Evolutionary conservation across 64 coral and sea anemone species (phyloP).

Genomic region (Montipora efflorescens): DNA sequence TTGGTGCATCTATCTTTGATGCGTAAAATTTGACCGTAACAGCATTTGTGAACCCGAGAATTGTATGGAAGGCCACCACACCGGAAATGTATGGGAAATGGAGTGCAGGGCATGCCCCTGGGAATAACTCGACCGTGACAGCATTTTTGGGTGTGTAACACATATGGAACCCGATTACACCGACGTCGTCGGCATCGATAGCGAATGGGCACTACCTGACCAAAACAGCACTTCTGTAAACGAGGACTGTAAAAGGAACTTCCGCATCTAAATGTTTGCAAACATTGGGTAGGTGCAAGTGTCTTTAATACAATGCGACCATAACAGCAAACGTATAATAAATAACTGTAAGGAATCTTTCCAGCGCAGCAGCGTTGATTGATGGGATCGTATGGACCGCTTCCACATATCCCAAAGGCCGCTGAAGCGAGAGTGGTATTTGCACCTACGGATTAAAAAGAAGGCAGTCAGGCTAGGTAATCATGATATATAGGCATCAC

Average conservation of each 20-base stretch:
- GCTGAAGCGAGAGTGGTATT: neutral
- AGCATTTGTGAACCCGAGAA: no score
- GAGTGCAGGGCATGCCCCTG: neutral
- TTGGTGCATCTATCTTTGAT: no score
- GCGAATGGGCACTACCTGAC: neutral
- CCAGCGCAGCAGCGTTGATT: neutral
- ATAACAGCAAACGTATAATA: neutral
- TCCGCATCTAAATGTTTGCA: neutral
- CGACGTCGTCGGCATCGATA: neutral
- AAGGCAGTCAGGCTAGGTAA: neutral
- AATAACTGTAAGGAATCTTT: neutral
- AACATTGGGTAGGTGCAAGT: neutral
- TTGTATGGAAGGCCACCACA: constrained; percentile 10
- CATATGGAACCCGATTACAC: neutral
- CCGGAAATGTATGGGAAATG: neutral
- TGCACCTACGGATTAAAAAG: neutral
- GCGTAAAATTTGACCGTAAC: no score
- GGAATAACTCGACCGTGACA: constrained; percentile 10
- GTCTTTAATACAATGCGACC: neutral
- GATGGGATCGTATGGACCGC: neutral
- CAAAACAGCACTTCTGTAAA: neutral
- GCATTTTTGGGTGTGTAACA: neutral
- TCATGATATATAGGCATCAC: neutral
- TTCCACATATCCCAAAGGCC: neutral
- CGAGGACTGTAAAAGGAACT: neutral